phyloP scores from a whole-genome alignment of 2,113 vertebrate species.

The Eclectus roratus region DNA sequence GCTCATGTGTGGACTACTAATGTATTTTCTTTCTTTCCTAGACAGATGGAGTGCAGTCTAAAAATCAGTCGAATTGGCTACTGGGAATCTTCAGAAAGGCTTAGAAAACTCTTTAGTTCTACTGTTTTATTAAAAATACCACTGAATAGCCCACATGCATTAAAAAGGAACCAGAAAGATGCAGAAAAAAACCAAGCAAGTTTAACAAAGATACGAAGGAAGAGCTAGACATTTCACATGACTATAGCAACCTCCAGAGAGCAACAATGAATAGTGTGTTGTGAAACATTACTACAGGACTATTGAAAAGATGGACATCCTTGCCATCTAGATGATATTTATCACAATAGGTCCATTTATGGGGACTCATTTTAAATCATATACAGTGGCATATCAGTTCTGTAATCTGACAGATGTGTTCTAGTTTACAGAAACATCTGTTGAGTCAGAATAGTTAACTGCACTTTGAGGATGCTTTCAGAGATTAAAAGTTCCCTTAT shows the following conservation, averaged over 20 bases:
- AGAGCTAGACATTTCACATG: neutral
- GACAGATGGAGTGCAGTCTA: constrained; percentile 57
- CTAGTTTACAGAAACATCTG: constrained; percentile 37
- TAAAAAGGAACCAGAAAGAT: neutral
- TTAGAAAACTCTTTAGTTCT: constrained; percentile 32
- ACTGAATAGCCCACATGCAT: neutral
- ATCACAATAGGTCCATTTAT: neutral
- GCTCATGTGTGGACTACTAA: constrained; percentile 78
- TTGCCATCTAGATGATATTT: neutral
- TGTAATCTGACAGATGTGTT: constrained; percentile 31
- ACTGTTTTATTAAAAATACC: constrained; percentile 26
- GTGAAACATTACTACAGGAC: neutral
- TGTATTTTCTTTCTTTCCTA: constrained; percentile 61
- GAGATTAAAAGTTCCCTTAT: constrained; percentile 32
- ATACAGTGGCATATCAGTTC: neutral
- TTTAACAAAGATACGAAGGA: neutral
- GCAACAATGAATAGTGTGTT: neutral
- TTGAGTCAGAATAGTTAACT: constrained; percentile 50
- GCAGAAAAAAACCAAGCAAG: neutral
- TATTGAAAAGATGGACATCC: neutral
- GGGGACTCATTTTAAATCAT: neutral
- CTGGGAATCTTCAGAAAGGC: constrained; percentile 25
- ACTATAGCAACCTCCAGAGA: neutral
- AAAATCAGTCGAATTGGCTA: constrained; percentile 39
- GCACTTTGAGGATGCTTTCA: constrained; percentile 29